phyloP scores from a whole-genome alignment of 1,140 invertebrate species.

The Teleogryllus occipitalis region DNA sequence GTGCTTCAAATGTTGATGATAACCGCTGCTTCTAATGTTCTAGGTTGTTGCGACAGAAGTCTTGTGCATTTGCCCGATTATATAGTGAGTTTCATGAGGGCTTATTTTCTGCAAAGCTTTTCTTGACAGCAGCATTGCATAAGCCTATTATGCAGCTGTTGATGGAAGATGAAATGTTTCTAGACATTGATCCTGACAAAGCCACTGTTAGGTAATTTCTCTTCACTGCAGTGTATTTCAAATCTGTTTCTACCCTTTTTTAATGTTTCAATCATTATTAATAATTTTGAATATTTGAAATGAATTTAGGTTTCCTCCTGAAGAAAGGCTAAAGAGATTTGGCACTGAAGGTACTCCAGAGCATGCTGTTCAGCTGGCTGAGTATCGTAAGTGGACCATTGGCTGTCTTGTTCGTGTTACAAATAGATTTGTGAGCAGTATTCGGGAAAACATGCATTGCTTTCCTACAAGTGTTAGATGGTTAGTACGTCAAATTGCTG shows the following conservation, averaged over 20 bases:
- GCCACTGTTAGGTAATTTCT: constrained; percentile 48
- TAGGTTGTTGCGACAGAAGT: constrained; percentile 70
- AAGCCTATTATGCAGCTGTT: constrained; percentile 86
- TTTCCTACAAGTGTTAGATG: constrained; percentile 81
- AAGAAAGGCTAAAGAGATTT: constrained; percentile 67
- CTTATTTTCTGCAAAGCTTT: constrained; percentile 83
- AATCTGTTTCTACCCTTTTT: not conserved
- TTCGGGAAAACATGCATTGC: constrained; percentile 80
- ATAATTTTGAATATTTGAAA: not conserved
- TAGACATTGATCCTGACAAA: constrained; percentile 89
- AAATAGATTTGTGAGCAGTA: constrained; percentile 72
- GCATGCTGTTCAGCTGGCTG: constrained; percentile 60
- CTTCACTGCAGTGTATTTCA: not conserved
- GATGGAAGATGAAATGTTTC: constrained; percentile 84
- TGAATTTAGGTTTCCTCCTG: constrained; percentile 49
- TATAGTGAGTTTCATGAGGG: constrained; percentile 86
- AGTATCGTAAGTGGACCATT: constrained; percentile 70
- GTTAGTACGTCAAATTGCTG: constrained; percentile 68
- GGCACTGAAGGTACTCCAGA: constrained; percentile 62
- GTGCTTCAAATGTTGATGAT: too few species aligned
- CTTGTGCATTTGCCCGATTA: constrained; percentile 80
- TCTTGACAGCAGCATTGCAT: constrained; percentile 85
- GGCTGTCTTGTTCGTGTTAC: constrained; percentile 72
- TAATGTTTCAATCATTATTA: not conserved
- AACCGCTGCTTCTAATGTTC: too few species aligned